Conservation (phyloP, 2,888 invertebrate species). For the Euzetes globulus region DNA sequence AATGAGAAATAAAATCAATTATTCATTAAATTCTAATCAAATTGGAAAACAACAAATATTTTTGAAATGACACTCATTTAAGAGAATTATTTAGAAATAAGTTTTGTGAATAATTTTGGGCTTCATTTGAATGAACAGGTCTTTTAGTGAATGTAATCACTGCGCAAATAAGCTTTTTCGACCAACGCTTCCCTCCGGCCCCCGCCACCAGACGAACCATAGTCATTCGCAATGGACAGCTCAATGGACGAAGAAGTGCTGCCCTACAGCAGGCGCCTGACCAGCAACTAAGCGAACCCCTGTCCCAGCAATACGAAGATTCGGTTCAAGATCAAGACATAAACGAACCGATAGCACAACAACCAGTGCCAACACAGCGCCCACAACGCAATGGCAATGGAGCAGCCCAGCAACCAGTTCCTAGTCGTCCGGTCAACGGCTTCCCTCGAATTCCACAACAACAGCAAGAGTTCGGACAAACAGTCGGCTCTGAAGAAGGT, state of each 20-base stretch:
- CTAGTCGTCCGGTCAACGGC: constrained; percentile 19
- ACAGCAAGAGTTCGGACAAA: constrained; percentile 1
- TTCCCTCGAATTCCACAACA: background rate
- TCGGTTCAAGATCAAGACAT: background rate
- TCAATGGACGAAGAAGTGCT: background rate
- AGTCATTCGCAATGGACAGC: background rate
- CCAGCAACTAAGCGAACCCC: background rate
- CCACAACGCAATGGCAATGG: constrained; percentile 4
- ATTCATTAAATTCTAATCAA: background rate
- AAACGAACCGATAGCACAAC: constrained; percentile 7
- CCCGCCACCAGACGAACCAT: constrained; percentile 1
- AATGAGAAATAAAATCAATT: background rate
- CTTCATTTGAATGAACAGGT: background rate
- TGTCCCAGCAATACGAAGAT: background rate
- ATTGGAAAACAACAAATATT: background rate
- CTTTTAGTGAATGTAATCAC: background rate
- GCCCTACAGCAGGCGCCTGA: background rate
- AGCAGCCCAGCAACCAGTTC: background rate
- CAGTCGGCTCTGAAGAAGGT: background rate
- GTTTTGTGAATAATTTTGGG: background rate
- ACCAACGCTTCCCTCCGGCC: background rate
- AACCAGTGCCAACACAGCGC: constrained; percentile 15
- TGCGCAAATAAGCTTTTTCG: constrained; percentile 7
- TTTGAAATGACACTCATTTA: background rate
- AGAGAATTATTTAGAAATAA: background rate